These are phyloP conservation scores for Pseudomyrmex sp. DNA, from an alignment of 1,140 invertebrate genomes.

Conservation along the genomic window DNA sequence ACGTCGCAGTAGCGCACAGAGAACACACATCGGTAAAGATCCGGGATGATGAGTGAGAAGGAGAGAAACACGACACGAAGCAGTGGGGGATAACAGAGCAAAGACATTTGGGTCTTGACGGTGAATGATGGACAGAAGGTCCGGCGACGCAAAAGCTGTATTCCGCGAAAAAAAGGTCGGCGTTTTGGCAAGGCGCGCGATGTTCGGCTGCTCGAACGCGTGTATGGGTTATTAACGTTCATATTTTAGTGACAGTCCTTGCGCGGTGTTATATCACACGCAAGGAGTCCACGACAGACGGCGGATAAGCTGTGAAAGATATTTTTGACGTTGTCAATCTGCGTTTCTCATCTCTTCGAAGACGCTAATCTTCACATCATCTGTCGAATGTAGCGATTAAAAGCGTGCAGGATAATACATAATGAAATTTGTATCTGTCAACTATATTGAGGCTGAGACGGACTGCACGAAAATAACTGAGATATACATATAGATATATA, in stretches of 20 bases:
- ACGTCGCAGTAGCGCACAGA: conserved; percentile 43
- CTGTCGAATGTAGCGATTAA: conserved; percentile 33
- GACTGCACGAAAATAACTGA: not conserved
- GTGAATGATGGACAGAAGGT: conserved; percentile 81
- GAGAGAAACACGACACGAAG: conserved; percentile 7
- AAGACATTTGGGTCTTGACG: conserved; percentile 75
- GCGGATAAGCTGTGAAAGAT: conserved; percentile 44
- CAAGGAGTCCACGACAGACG: not conserved
- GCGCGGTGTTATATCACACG: conserved; percentile 31
- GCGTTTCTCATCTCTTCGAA: conserved; percentile 4
- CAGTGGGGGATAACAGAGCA: conserved; percentile 69
- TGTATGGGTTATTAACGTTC: conserved; percentile 56
- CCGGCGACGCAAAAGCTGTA: conserved; percentile 60
- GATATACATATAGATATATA: not conserved
- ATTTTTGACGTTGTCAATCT: conserved; percentile 56
- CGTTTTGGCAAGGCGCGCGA: conserved; percentile 39
- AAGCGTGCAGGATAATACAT: not conserved
- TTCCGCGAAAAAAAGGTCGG: conserved; percentile 49
- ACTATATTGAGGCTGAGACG: not conserved
- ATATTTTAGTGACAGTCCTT: conserved; percentile 56
- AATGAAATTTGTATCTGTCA: not conserved
- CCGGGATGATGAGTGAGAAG: conserved; percentile 8
- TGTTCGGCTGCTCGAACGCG: conserved; percentile 39
- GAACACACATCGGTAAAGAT: not conserved
- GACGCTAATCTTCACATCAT: conserved; percentile 30